phyloP scores from a whole-genome alignment of 2,888 invertebrate genomes.

The Caenorhabditis doughertyi region DNA sequence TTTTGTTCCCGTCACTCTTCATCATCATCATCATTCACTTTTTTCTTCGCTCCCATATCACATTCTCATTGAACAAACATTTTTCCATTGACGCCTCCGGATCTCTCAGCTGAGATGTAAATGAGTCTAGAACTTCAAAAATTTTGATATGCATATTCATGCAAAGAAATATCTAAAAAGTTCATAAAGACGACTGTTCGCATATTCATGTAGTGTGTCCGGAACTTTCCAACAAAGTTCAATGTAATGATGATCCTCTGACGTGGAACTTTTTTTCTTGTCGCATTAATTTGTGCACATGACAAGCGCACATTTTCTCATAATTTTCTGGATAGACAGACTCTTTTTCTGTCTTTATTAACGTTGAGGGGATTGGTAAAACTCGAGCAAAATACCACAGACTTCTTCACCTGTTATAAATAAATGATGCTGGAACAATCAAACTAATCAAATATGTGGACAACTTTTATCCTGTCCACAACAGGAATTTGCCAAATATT shows the following conservation, averaged over 20 bases:
- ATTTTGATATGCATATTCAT: constrained; percentile 1
- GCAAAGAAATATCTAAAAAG: constrained; percentile 1
- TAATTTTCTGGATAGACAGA: constrained; percentile 10
- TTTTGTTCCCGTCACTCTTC: too few relatives aligned
- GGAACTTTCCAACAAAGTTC: constrained; percentile 42
- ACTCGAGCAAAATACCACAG: not conserved
- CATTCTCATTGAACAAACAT: constrained; percentile 2
- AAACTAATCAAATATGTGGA: constrained; percentile 29
- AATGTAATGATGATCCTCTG: constrained; percentile 44
- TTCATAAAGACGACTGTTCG: constrained; percentile 26
- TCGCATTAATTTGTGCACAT: constrained; percentile 40
- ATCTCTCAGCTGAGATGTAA: not conserved
- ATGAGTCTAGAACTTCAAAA: constrained; percentile 2
- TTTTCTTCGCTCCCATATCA: not conserved
- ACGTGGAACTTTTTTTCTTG: constrained; percentile 38
- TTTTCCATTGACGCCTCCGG: constrained; percentile 3
- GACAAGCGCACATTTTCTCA: constrained; percentile 5
- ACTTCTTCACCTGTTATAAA: constrained; percentile 15
- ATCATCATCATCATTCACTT: too few relatives aligned
- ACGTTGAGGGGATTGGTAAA: not conserved
- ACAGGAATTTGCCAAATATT: too few relatives aligned
- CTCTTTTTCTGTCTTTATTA: not conserved
- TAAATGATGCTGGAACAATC: constrained; percentile 14
- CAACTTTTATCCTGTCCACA: not conserved
- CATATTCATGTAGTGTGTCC: constrained; percentile 52